These are phyloP conservation scores for Ciona savignyi DNA, from an alignment of 23 tunicate genomes.

Conservation along the genomic window DNA sequence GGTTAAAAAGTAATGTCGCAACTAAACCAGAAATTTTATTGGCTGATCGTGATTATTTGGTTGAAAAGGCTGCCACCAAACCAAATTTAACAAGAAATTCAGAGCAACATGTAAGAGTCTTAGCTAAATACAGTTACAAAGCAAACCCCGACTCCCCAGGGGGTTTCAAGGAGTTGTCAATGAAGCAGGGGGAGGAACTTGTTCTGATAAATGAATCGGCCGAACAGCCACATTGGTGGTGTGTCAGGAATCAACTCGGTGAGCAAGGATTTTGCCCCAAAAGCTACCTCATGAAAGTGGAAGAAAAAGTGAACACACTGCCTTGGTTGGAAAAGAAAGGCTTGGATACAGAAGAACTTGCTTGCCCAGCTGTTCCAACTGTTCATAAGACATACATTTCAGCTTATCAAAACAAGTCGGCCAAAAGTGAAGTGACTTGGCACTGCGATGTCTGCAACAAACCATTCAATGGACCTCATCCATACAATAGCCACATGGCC, in stretches of 20 bases:
- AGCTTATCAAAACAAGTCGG: neutral
- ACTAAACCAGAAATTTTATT: too few relatives aligned
- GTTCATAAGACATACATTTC: neutral
- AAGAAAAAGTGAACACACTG: constrained; percentile 1
- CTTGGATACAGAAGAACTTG: neutral
- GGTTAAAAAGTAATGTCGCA: too few relatives aligned
- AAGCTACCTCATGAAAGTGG: constrained; percentile 9
- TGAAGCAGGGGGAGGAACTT: constrained; percentile 5
- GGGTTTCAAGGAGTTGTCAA: neutral
- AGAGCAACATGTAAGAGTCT: too few relatives aligned
- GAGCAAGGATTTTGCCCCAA: neutral
- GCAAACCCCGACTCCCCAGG: constrained; percentile 2
- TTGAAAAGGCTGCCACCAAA: too few relatives aligned
- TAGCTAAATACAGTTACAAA: constrained; percentile 8
- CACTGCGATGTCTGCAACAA: constrained; percentile 2
- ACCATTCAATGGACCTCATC: constrained; percentile 12
- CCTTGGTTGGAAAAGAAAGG: constrained; percentile 5
- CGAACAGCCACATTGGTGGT: constrained; percentile 15
- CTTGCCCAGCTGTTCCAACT: neutral
- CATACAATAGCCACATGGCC: constrained; percentile 10
- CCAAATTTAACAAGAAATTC: too few relatives aligned
- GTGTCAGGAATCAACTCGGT: neutral
- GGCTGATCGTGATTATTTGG: too few relatives aligned
- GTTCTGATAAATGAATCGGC: neutral
- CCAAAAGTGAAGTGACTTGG: neutral